phyloP scores from a whole-genome alignment of 2,113 vertebrate species.

The Chionis minor region DNA sequence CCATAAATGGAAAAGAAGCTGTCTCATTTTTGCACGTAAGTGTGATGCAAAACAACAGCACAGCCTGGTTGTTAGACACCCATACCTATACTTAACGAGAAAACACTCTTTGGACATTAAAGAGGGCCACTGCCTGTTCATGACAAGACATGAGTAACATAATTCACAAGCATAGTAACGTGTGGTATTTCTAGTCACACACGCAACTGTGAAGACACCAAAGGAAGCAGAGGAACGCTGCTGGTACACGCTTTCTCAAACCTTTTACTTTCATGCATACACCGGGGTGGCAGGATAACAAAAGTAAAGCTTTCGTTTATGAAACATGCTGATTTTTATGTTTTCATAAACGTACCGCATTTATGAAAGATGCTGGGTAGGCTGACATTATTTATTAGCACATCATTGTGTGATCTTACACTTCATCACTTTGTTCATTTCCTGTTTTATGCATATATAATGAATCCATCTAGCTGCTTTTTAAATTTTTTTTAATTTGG shows the following conservation, averaged over 20 bases:
- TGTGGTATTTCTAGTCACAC: not conserved
- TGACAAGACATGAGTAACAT: not conserved
- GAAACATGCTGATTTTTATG: not conserved
- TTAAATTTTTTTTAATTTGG: not conserved
- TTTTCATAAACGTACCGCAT: not conserved
- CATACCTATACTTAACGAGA: not conserved
- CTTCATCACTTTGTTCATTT: not conserved
- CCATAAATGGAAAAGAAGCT: not conserved
- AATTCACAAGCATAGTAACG: not conserved
- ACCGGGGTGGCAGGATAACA: not conserved
- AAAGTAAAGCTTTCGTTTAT: not conserved
- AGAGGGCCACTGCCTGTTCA: not conserved
- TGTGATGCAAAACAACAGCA: not conserved
- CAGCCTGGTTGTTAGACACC: not conserved
- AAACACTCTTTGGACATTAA: not conserved
- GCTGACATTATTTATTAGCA: conserved; percentile 30
- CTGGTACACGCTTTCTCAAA: not conserved
- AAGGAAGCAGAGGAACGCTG: not conserved
- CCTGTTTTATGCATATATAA: not conserved
- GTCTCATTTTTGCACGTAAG: conserved; percentile 1
- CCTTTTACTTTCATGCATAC: not conserved
- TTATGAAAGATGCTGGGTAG: not conserved
- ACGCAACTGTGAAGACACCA: not conserved
- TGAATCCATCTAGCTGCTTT: not conserved
- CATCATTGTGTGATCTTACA: not conserved